These are phyloP conservation scores for Epirrhoe tristata DNA, from an alignment of 2,888 invertebrate genomes.

Conservation along the genomic window DNA sequence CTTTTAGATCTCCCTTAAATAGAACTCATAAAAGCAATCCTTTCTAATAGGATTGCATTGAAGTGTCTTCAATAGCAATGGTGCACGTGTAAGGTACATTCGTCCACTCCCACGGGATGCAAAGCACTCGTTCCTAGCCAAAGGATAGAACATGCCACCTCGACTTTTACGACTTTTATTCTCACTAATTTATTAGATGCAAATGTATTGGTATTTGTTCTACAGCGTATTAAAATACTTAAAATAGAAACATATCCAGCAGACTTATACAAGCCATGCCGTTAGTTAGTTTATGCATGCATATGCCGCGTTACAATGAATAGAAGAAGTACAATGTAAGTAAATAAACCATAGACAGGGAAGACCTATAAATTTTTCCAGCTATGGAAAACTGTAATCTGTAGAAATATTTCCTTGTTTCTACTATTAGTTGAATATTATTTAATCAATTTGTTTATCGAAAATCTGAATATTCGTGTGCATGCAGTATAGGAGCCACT, in stretches of 20 bases:
- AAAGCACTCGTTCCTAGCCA: background rate
- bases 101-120: background rate
- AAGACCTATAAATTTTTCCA: too few species aligned
- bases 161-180: background rate
- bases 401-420: too few species aligned
- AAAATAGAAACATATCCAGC: background rate
- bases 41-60: background rate
- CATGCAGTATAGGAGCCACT: too few species aligned
- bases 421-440: too few species aligned
- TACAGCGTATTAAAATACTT: background rate
- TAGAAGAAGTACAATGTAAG: too few species aligned
- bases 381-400: too few species aligned
- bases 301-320: too few species aligned
- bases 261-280: background rate
- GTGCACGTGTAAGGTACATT: background rate
- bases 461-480: too few species aligned
- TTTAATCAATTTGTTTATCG: too few species aligned
- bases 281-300: background rate
- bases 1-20: background rate
- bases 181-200: background rate
- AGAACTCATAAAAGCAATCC: background rate
- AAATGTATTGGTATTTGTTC: background rate
- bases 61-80: background rate
- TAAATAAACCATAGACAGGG: too few species aligned
- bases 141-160: background rate